Evolutionary conservation across 2,113 vertebrate genomes (phyloP), one percentile per base, ranked within the genome.

Genomic region (Calyptomena viridis): DNA sequence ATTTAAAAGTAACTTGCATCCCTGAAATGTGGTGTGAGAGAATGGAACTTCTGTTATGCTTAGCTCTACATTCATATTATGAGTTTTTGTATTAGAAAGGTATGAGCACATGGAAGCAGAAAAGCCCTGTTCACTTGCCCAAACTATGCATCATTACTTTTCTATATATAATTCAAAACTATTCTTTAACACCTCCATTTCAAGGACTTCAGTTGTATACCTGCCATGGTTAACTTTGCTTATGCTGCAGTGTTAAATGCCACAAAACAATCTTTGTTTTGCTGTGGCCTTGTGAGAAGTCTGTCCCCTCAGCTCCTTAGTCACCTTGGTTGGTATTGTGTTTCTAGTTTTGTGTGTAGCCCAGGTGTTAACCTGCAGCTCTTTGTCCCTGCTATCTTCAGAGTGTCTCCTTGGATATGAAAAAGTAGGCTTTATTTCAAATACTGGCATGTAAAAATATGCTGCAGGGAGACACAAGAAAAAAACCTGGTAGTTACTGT

Each of bases 21-120:
- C 12, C 12, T 53, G 40, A 31, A 50, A 5, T 0, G 2, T 60
- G 9, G 7, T 35, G 8, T 47, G 56, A 67, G 23, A 14, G 27
- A 73, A 35, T 53, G 6, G 27, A 23, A 8, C 30, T 73, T 56
- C 4, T 15, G 7, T 42, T 67, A 15, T 7, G 11, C 12, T 42
- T 62, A 55, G 11, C 44, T 91, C 19, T 64, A 2, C 9, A 6
- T 55, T 55, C 12, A 52, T 5, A 47, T 78, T 1, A 6, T 28
- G 35, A 14, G n/a, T 49, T 42, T 83, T 4, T 33, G 1, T 35
- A 15, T 83, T 31, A 44, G 22, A 82, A 93, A 31, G 3, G 5
- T 74, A 58, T 3, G 49, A 90, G 15, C 8, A 9, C 5, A 6
- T 1, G 2, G 31, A 50, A 63, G 33, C 11, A 31, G 35, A 40